phyloP scores from a whole-genome alignment of 2,113 vertebrate genomes.

The Cyanoramphus novaezelandiae region DNA sequence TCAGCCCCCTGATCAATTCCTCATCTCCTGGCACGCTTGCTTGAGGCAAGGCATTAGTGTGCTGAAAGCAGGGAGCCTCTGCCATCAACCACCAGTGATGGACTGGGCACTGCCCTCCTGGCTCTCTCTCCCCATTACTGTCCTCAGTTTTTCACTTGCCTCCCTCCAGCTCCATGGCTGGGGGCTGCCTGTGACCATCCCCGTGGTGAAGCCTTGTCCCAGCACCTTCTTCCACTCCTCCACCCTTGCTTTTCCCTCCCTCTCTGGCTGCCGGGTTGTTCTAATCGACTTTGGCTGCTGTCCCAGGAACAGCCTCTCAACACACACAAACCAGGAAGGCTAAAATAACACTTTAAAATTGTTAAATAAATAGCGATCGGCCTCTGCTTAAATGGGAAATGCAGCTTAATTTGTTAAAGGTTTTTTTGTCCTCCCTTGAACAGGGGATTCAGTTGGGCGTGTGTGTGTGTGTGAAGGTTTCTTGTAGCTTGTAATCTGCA shows the following conservation, averaged over 20 bases:
- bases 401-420: neutral
- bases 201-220: neutral
- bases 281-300: constrained; percentile 33
- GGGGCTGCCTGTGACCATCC: neutral
- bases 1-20: neutral
- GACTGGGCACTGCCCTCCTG: neutral
- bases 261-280: neutral
- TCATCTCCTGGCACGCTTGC: rapidly evolving
- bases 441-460: rapidly evolving
- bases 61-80: neutral
- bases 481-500: neutral
- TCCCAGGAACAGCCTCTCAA: constrained; percentile 48
- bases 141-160: neutral
- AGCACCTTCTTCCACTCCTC: neutral
- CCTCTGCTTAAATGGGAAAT: constrained; percentile 20
- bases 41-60: neutral
- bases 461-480: neutral
- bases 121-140: neutral
- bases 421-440: neutral
- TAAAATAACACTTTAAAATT: constrained; percentile 51
- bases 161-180: neutral
- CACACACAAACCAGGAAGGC: constrained; percentile 28
- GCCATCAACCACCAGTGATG: rapidly evolving
- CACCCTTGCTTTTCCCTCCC: neutral
- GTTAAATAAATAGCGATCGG: constrained; percentile 22